Percentiles rank a stretch among this genome's conserved stretches.
Conservation (phyloP, 2,888 invertebrate genomes). For the Tinea pellionella region DNA sequence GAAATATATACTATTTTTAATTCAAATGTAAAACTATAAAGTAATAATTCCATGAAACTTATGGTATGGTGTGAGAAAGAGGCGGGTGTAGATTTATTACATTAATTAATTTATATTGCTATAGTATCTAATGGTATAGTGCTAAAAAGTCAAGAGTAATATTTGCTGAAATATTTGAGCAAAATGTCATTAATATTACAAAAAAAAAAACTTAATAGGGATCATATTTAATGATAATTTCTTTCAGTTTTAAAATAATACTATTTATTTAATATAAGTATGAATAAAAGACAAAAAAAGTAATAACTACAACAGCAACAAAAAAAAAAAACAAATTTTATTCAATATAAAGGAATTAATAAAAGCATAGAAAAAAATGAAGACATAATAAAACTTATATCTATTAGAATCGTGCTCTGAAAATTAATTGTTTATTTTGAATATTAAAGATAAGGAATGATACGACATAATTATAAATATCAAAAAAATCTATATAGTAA, state of each 20-base stretch:
- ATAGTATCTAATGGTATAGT: background rate
- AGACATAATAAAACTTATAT: background rate
- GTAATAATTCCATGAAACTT: background rate
- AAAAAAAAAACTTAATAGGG: background rate
- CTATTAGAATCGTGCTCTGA: background rate
- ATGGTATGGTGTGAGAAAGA: background rate
- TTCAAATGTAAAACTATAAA: background rate
- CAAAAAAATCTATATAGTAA: background rate
- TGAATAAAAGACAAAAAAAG: background rate
- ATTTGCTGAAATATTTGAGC: background rate
- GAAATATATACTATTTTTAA: background rate
- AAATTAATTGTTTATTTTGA: background rate
- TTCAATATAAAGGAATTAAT: background rate
- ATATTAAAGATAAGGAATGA: background rate
- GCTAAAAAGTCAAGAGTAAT: background rate
- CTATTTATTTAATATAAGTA: background rate
- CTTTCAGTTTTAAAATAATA: background rate
- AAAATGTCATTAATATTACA: background rate
- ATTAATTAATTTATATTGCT: background rate
- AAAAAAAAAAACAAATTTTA: background rate
- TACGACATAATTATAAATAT: background rate
- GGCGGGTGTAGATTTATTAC: background rate
- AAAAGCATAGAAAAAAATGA: background rate
- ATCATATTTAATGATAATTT: background rate
- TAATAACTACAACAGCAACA: background rate